Conservation (phyloP, 2,888 invertebrate species). For the Allygus modestus region DNA sequence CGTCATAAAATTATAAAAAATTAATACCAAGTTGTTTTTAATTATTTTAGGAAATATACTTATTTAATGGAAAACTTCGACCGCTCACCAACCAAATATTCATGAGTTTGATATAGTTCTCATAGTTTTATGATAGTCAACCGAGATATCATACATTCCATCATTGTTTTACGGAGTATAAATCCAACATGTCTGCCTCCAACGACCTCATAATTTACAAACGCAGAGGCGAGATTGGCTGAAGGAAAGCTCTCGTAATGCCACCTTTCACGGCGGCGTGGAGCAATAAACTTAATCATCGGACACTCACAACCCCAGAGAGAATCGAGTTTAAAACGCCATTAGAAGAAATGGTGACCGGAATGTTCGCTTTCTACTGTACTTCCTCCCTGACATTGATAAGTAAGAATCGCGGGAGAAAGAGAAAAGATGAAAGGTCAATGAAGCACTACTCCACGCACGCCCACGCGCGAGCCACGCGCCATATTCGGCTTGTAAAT, state of each 20-base stretch:
- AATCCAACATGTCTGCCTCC: too few species aligned
- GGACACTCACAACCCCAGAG: neutral
- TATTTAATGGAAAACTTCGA: too few species aligned
- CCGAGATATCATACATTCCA: too few species aligned
- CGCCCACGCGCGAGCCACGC: slow-evolving; percentile 30
- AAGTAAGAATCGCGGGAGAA: slow-evolving; percentile 20
- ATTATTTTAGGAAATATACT: too few species aligned
- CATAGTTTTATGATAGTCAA: too few species aligned
- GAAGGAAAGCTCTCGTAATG: neutral
- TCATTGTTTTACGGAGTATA: too few species aligned
- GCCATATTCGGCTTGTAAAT: neutral
- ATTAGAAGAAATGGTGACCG: slow-evolving; percentile 45
- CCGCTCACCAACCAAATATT: too few species aligned
- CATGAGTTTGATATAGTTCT: too few species aligned
- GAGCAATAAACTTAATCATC: slow-evolving; percentile 36
- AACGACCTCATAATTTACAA: too few species aligned
- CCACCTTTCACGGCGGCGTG: slow-evolving; percentile 17
- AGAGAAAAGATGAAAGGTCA: slow-evolving; percentile 21
- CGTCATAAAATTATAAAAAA: too few species aligned
- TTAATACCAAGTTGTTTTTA: too few species aligned
- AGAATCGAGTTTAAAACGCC: slow-evolving; percentile 12
- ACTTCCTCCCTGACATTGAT: slow-evolving; percentile 1
- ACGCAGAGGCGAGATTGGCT: neutral
- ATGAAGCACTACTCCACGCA: neutral
- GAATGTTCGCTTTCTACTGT: slow-evolving; percentile 33